A percentile compares a stretch with the other conserved stretches of the same genome.
phyloP scores from a whole-genome alignment of 2,113 vertebrate species.

The Rhinolophus sinicus region DNA sequence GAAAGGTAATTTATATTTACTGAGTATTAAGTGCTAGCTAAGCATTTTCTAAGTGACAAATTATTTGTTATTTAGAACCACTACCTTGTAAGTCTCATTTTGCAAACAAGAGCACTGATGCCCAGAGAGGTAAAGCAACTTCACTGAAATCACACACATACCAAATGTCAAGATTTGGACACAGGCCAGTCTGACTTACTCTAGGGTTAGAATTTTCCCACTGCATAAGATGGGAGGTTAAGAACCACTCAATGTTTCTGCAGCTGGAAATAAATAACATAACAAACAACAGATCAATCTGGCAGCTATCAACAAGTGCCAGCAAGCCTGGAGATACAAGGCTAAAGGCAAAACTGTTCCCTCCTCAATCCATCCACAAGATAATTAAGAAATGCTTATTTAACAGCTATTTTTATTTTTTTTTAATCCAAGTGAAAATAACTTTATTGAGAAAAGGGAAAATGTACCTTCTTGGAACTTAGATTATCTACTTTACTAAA shows the following conservation, averaged over 20 bases:
- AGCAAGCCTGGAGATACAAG: not conserved
- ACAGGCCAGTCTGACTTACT: not conserved
- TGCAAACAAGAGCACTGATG: not conserved
- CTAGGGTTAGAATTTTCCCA: not conserved
- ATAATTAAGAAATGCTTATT: conserved; percentile 5
- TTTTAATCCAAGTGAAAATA: conserved; percentile 2
- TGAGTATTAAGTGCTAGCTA: not conserved
- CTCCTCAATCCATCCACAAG: not conserved
- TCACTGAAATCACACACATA: not conserved
- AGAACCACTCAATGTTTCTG: conserved; percentile 1
- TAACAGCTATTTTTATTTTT: not conserved
- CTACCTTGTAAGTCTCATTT: not conserved
- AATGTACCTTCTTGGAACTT: conserved; percentile 31
- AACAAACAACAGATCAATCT: not conserved
- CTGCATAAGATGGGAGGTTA: not conserved
- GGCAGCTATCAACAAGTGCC: not conserved
- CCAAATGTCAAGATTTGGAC: not conserved
- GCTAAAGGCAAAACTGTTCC: not conserved
- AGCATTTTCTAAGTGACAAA: conserved; percentile 1
- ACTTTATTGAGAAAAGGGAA: not conserved
- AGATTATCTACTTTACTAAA: not conserved
- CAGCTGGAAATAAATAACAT: conserved; percentile 15
- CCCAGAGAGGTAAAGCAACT: not conserved
- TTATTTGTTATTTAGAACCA: conserved; percentile 9
- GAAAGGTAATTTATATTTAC: not conserved